Evolutionary conservation across 1,140 invertebrate genomes (phyloP).

Genomic region (Thalassaphorura encarpata): DNA sequence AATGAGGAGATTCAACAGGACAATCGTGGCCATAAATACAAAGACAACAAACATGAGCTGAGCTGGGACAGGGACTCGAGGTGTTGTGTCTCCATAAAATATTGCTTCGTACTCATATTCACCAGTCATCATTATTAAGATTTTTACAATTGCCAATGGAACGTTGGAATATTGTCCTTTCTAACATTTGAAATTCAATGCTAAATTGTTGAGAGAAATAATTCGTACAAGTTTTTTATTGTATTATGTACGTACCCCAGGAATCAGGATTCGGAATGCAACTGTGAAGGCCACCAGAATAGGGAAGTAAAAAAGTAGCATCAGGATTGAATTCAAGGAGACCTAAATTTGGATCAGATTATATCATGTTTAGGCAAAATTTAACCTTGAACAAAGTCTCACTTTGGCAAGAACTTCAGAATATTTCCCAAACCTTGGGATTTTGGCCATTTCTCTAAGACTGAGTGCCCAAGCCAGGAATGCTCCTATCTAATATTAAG

Average conservation of each 20-base stretch:
- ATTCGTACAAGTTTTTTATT: too few relatives aligned
- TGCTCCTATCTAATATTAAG: too few relatives aligned
- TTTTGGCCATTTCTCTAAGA: constrained; percentile 17
- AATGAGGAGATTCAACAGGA: constrained; percentile 19
- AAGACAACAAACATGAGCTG: constrained; percentile 17
- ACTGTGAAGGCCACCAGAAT: constrained; percentile 16
- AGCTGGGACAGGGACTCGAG: constrained; percentile 2
- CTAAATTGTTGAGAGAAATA: too few relatives aligned
- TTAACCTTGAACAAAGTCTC: too few relatives aligned
- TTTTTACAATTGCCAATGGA: constrained; percentile 18
- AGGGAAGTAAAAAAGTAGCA: constrained; percentile 19
- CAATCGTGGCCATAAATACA: constrained; percentile 20
- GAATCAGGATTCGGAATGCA: constrained; percentile 12
- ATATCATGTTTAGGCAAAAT: too few relatives aligned
- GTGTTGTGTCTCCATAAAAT: constrained; percentile 12
- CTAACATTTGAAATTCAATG: too few relatives aligned
- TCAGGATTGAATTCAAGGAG: constrained; percentile 10
- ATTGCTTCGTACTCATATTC: constrained; percentile 22
- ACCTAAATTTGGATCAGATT: too few relatives aligned
- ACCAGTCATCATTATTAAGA: constrained; percentile 24
- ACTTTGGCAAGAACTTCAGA: constrained; percentile 4
- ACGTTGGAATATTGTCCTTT: constrained; percentile 22
- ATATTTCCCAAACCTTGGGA: constrained; percentile 18
- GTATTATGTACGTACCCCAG: too few relatives aligned
- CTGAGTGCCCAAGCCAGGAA: constrained; percentile 19